Base-by-base conservation (phyloP, 1,140 invertebrate species). In the Drosophila subpulchrella region DNA sequence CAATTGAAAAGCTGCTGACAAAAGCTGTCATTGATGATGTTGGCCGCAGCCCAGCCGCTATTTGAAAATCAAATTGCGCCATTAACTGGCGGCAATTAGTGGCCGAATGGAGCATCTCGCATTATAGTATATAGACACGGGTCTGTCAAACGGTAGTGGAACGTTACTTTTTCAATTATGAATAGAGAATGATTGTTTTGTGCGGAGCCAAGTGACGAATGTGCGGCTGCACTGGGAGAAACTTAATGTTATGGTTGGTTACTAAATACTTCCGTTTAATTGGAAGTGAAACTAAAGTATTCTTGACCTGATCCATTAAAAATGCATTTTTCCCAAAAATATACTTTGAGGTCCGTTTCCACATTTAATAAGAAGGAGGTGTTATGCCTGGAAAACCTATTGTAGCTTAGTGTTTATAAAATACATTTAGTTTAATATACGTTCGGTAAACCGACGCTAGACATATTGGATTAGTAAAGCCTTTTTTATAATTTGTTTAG, bases 1-100 rank as follows among this genome's bases (percentile, higher is more conserved):
- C 83, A 78, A 89, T 84, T 89, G 84, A 89, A 89, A 81, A 81
- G 84, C 77, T 90, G 84, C 84, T 89, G 84, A 89, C 84, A 89
- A 89, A 89, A 89, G 84, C 86, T 89, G 85, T 89, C 84, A 89
- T 81, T 84, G 84, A 84, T 80, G 71, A 79, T 67, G 67, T 61
- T 65, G 50, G 55, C 51, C 51, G 24, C 51, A 46, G 36, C 27
- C 41, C 24, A 74, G 53, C 54, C 63, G 78, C 79, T 83, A 62
- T 80, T 89, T 78, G 61, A 89, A 88, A 88, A 84, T 88, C 83
- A 89, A 88, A 88, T 89, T 88, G 84, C 72, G 56, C 65, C 80
- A 89, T 89, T 84, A 89, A 89, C 76, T 89, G 84, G 62, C 58
- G 61, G 81, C 80, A 89, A 89, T 89, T 89, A 90, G 84, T 75